Base-by-base conservation (phyloP, 2,888 invertebrate genomes). In the Periphyllus acericola region DNA sequence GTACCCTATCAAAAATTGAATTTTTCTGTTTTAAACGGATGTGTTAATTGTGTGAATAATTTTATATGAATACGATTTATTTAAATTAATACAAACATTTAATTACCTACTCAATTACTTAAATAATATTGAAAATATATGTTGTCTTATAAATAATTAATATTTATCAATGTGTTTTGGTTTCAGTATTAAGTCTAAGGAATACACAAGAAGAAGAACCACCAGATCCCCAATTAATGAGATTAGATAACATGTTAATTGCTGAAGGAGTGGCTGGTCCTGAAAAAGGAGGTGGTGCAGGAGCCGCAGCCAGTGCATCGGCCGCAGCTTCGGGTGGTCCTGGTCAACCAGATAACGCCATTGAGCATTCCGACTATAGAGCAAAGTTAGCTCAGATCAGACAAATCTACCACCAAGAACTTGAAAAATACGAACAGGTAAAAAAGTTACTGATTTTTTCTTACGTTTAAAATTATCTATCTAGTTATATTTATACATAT, bases 321-420 rank as follows among this genome's bases (percentile, higher is more conserved):
- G 97, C 97, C 19, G 97, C 97, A 52, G 93, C 93, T 21, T 96
- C 94, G 91, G 93, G 93, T 91, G 95, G 95, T 91, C 94, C 95
- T 89, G 95, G 95, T 89, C 94, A 95, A 92, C 95, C 96, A 90
- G 98, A 98, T 92, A 98, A 98, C 92, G 98, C 98, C 90, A 98
- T 98, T 92, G 99, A 99, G 93, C 99, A 99, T 93, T 98, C 99
- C 89, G 99, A 99, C 93, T 99, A 99, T 93, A 95, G 99, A 91
- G 98, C 98, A 91, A 99, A 99, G 93, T 94, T 99, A 91, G 97
- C 98, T 25, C 99, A 99, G 93, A 99, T 99, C 92, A 94, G 99
- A 89, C 97, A 98, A 93, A 99, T 99, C 91, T 99, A 99, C 93
- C 99, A 99, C 92, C 98, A 98, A 93, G 99, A 99, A 93, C 93